phyloP scores from a whole-genome alignment of 2,113 vertebrate species.

The Mirounga angustirostris region DNA sequence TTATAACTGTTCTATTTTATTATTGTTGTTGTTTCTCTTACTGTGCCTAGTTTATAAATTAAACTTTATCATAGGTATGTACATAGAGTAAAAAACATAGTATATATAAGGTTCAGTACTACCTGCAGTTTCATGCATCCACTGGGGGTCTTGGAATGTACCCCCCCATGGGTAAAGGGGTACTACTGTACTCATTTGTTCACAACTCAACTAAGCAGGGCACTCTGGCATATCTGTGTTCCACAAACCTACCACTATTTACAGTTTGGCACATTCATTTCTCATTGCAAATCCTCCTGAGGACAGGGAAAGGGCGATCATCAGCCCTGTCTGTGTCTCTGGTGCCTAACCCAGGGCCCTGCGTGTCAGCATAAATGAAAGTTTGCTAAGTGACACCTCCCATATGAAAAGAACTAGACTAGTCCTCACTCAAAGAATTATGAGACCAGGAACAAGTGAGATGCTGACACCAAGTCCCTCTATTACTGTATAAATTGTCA shows the following conservation, averaged over 20 bases:
- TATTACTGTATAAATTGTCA: slow-evolving; percentile 2
- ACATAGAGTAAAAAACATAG: no score
- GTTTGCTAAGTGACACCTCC: slow-evolving; percentile 61
- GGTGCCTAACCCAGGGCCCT: slow-evolving; percentile 21
- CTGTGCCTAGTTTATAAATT: neutral
- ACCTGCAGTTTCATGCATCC: neutral
- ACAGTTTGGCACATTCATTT: slow-evolving; percentile 20
- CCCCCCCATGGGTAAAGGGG: neutral
- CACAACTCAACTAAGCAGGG: neutral
- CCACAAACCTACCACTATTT: neutral
- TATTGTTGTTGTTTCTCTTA: no score
- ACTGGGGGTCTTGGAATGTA: no score
- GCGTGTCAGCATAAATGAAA: slow-evolving; percentile 38
- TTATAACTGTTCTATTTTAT: neutral
- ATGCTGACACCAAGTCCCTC: slow-evolving; percentile 4
- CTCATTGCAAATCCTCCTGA: neutral
- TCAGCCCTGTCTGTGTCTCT: neutral
- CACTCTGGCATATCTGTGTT: neutral
- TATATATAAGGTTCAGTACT: neutral
- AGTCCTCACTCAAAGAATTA: slow-evolving; percentile 64
- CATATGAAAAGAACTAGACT: slow-evolving; percentile 74
- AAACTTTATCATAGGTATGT: neutral
- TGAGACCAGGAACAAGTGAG: slow-evolving; percentile 60
- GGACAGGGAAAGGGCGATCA: neutral
- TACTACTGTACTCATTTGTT: neutral